Base-by-base conservation (phyloP, 2,113 vertebrate genomes). In the Colinus virginianus region DNA sequence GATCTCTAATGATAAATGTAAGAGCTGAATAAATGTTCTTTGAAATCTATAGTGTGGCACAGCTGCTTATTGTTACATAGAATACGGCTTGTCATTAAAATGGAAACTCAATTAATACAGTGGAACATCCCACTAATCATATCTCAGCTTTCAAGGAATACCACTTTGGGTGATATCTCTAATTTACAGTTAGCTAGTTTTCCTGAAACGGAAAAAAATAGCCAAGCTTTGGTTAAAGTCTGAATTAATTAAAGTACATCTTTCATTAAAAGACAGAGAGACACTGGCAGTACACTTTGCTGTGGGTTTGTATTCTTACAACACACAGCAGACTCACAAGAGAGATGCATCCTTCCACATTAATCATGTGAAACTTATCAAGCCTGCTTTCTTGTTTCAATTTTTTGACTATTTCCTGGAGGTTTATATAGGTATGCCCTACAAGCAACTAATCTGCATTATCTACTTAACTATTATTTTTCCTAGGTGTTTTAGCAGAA, bases 21-120 rank as follows among this genome's bases (percentile, higher is more conserved):
- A 90, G 90, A 69, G 81, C 71, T 95, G 81, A 88, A 56, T 90
- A 95, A 87, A 83, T 62, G 53, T 51, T 90, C 88, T 95, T 64
- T 96, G 95, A 96, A 95, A 97, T 59, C 67, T 61, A 43, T n/a
- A 87, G 85, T n/a, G 77, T 77, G 55, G 56, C 64, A 94, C 69
- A 90, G 94, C 92, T 95, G 91, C 72, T 91, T 94, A 96, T 80
- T 87, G 87, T 92, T 96, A 96, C 45, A 83, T 0, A 68, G 74
- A 96, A 96, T 87, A 94, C 72, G 94, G 84, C 68, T 78, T 87
- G 74, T 89, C 78, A 94, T 96, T 96, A 97, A 91, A 90, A 96
- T 30, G 70, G 85, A 93, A 94, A 87, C 78, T 95, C 61, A 5
- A 45, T 95, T 95, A 96, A 94, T 86, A 93, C 38, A 94, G 79